Evolutionary conservation across 92 coral and sea anemone genomes (phyloP).

Genomic region (Zoanthus sociatus): DNA sequence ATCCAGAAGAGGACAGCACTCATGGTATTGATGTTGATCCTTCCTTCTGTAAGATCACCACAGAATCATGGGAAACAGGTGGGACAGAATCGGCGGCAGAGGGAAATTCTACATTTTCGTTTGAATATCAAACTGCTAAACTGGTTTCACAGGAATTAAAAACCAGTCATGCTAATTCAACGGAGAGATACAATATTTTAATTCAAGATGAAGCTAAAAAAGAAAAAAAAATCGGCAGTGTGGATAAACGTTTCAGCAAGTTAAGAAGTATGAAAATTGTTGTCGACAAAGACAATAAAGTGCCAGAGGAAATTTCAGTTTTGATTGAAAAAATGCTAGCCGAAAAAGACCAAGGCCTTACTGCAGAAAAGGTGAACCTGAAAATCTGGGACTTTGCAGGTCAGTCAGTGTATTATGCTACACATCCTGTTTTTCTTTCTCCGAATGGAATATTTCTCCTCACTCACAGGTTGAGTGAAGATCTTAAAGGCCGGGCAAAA

Average conservation of each 20-base stretch:
- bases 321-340: slow-evolving; percentile 4
- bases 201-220: too few relatives aligned
- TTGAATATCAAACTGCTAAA: slow-evolving; percentile 21
- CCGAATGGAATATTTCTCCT: too few relatives aligned
- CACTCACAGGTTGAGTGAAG: too few relatives aligned
- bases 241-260: too few relatives aligned
- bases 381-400: slow-evolving; percentile 44
- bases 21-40: not conserved
- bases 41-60: too few relatives aligned
- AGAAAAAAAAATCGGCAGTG: too few relatives aligned
- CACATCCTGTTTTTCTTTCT: not conserved
- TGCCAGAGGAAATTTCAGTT: slow-evolving; percentile 9
- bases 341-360: not conserved
- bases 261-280: not conserved
- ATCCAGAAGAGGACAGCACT: slow-evolving; percentile 27
- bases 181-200: too few relatives aligned
- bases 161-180: not conserved
- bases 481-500: too few relatives aligned
- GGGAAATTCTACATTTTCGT: not conserved
- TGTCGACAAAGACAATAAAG: not conserved
- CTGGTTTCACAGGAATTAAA: not conserved
- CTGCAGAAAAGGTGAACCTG: not conserved
- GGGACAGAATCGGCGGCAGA: not conserved
- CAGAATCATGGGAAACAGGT: slow-evolving; percentile 13
- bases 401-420: slow-evolving; percentile 33